These are phyloP conservation scores for Parasteatoda lunata DNA, from an alignment of 2,888 invertebrate species.

Conservation along the genomic window DNA sequence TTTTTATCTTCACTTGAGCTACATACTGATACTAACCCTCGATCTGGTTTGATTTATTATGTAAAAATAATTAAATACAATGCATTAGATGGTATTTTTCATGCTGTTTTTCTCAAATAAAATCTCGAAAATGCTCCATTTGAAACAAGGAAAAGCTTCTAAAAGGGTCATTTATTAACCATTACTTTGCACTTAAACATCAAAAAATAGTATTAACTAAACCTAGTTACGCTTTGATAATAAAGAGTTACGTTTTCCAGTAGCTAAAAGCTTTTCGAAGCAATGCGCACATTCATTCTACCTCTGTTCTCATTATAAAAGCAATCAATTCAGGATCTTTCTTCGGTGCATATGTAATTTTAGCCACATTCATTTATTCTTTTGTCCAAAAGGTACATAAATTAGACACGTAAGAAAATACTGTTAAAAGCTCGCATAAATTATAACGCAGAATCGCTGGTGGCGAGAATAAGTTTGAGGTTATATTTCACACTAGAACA, in stretches of 20 bases:
- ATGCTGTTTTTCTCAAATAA: not conserved
- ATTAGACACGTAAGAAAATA: conserved; percentile 9
- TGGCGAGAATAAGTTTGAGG: too few relatives aligned
- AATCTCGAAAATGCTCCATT: not conserved
- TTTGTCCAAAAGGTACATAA: conserved; percentile 22
- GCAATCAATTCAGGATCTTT: conserved; percentile 46
- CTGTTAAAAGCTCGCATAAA: not conserved
- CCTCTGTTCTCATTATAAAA: conserved; percentile 22
- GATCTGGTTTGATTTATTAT: too few relatives aligned
- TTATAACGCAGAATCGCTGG: not conserved
- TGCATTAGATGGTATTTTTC: too few relatives aligned
- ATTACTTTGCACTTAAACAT: conserved; percentile 28
- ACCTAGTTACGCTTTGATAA: conserved; percentile 31
- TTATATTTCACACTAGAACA: not conserved
- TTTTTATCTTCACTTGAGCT: too few relatives aligned
- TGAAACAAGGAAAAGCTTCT: conserved; percentile 3
- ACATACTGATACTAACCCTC: too few relatives aligned
- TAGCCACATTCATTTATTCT: not conserved
- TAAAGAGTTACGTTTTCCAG: conserved; percentile 37
- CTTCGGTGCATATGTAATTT: conserved; percentile 36
- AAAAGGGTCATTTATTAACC: conserved; percentile 20
- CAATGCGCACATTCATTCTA: not conserved
- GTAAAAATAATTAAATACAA: too few relatives aligned
- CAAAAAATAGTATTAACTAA: conserved; percentile 31
- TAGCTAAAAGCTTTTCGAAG: conserved; percentile 32